A percentile compares a stretch with the other conserved stretches of the same genome.
Evolutionary conservation across 2,113 vertebrate species (phyloP).

Genomic region (Myxocyprinus asiaticus): DNA sequence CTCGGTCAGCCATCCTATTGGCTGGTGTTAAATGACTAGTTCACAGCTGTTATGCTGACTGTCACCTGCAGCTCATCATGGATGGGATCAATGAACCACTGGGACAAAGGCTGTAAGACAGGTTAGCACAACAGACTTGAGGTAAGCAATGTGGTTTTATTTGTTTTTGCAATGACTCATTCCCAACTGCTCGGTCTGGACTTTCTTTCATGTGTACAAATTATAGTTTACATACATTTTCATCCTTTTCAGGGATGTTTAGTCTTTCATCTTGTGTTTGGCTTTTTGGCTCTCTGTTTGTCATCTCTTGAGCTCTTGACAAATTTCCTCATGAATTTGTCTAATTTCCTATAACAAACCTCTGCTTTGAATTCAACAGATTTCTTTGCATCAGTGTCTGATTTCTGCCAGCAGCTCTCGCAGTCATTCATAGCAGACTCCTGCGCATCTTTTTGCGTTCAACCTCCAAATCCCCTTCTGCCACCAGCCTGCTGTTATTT

Average conservation of each 20-base stretch:
- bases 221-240: constrained; percentile 37
- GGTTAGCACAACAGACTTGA: background rate
- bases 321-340: background rate
- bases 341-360: background rate
- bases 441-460: constrained; percentile 22
- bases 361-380: background rate
- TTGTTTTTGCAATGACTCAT: too few species aligned
- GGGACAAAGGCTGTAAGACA: background rate
- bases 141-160: background rate
- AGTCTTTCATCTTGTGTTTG: background rate
- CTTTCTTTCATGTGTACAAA: constrained; percentile 2
- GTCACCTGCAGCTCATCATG: constrained; percentile 2
- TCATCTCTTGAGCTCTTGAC: background rate
- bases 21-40: background rate
- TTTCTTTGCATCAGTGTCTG: background rate
- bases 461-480: constrained; percentile 40
- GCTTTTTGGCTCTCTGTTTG: constrained; percentile 1
- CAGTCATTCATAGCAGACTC: background rate
- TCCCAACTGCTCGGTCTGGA: constrained; percentile 10
- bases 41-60: constrained; percentile 29
- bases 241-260: background rate
- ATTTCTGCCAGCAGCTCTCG: background rate
- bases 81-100: constrained; percentile 35
- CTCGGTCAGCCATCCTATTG: constrained; percentile 2
- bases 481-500: constrained; percentile 52